Base-by-base conservation (phyloP, 2,888 invertebrate genomes). In the Apamea monoglypha region DNA sequence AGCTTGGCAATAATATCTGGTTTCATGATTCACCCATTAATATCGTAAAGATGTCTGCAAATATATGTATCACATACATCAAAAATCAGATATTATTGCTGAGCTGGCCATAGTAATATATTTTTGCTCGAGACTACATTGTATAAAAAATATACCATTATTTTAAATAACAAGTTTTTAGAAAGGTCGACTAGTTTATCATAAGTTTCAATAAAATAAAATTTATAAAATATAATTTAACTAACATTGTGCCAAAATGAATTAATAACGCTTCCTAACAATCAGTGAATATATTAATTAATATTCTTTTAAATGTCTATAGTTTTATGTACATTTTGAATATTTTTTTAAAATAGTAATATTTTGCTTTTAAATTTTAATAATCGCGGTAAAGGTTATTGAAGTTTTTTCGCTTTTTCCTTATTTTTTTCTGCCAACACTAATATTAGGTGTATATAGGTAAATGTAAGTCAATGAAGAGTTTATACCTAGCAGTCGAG, bases 401-500 rank as follows among this genome's bases (percentile, higher is more conserved):
- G 40, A 73, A 72, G 68, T 32, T 47, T 80, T 78, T 74, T 73
- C 29, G 63, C 69, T 77, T 81, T 83, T 81, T 78, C 16, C 25
- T 14, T 70, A 66, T 71, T 76, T 81, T 76, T 79, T 73, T 81
- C 78, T 80, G 84, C 80, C 83, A 84, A 82, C 76, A 88, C 83
- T 89, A 87, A 83, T 89, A 85, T 87, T 92, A 91, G 89, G 82
- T 90, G 89, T 89, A 89, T 59, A 89, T 90, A 89, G 89, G 89
- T 92, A 91, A 90, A 89, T 91, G 87, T 90, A 88, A 88, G 86
- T 84, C 80, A 76, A 87, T 76, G 86, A 89, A 85, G 83, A 90
- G 89, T 87, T 90, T 18, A 92, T 89, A 93, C 96, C 96, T 96
- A 96, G 96, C 96, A 94, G 92, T 88, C 80, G 90, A 94, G 96